A percentile compares a stretch with the other conserved stretches of the same genome.
phyloP scores from a whole-genome alignment of 2,888 invertebrate species.

The Marasmarcha lunaedactyla region DNA sequence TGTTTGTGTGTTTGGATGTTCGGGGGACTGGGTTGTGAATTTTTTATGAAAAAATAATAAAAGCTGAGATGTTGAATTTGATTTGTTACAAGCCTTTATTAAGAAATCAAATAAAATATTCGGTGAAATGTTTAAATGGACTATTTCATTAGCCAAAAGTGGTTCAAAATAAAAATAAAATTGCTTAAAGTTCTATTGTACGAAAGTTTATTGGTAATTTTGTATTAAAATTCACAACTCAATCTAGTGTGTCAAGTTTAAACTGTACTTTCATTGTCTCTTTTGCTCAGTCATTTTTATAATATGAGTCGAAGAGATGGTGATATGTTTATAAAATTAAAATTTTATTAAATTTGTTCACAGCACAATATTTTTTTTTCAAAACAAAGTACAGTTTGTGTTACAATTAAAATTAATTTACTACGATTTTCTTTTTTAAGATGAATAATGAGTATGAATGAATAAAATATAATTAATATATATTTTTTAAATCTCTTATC shows the following conservation, averaged over 20 bases:
- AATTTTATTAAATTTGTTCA: background rate
- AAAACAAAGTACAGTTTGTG: conserved; percentile 17
- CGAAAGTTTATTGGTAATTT: too few species aligned
- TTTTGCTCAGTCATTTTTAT: conserved; percentile 15
- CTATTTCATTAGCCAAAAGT: too few species aligned
- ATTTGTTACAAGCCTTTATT: too few species aligned
- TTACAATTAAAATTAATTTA: conserved; percentile 14
- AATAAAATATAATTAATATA: background rate
- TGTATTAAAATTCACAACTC: too few species aligned
- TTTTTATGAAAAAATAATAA: too few species aligned
- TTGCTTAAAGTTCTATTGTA: too few species aligned
- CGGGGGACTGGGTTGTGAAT: background rate
- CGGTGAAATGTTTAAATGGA: too few species aligned
- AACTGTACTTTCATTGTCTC: conserved; percentile 22
- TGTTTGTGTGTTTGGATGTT: conserved; percentile 16
- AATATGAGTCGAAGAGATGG: conserved; percentile 24
- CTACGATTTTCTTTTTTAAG: conserved; percentile 10
- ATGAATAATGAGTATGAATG: conserved; percentile 1
- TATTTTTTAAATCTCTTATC: conserved; percentile 4
- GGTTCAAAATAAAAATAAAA: too few species aligned
- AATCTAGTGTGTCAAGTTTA: conserved; percentile 17
- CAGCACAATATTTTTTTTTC: background rate
- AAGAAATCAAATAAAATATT: too few species aligned
- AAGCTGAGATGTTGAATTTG: too few species aligned
- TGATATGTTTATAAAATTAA: conserved; percentile 12